Conservation (phyloP, 2,113 vertebrate species). For the Oncorhynchus tshawytscha region DNA sequence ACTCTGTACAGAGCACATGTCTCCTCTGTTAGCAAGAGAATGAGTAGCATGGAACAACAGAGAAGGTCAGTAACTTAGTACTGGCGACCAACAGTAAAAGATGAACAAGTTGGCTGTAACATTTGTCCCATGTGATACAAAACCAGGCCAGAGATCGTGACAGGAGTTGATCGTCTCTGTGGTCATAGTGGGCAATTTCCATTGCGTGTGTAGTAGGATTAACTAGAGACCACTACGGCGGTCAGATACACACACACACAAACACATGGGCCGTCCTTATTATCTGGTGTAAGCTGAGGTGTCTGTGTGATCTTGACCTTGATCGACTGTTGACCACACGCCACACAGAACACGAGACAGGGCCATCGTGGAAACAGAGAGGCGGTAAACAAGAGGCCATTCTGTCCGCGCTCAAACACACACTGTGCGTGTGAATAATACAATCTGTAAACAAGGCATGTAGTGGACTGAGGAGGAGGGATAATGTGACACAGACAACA, state of each 20-base stretch:
- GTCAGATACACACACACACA: slow-evolving; percentile 9
- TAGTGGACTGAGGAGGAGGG: too few species aligned
- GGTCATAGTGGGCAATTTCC: slow-evolving; percentile 37
- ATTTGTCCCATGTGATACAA: slow-evolving; percentile 43
- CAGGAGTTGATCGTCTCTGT: slow-evolving; percentile 14
- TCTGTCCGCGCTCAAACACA: too few species aligned
- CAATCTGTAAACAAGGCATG: too few species aligned
- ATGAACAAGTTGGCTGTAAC: slow-evolving; percentile 35
- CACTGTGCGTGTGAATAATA: too few species aligned
- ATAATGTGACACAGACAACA: not conserved
- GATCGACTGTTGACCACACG: not conserved
- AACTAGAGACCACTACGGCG: not conserved
- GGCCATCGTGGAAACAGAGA: not conserved
- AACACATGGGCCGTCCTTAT: slow-evolving; percentile 3
- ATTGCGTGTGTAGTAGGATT: slow-evolving; percentile 37
- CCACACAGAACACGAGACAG: not conserved
- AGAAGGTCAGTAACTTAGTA: slow-evolving; percentile 51
- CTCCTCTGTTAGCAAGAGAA: not conserved
- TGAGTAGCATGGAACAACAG: not conserved
- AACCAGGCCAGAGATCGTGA: slow-evolving; percentile 32
- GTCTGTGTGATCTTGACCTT: slow-evolving; percentile 34
- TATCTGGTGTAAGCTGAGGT: slow-evolving; percentile 25
- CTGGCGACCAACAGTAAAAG: slow-evolving; percentile 11
- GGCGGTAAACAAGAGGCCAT: too few species aligned
- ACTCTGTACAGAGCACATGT: not conserved